Percentiles rank a stretch among this genome's conserved stretches.
These are phyloP conservation scores for Rhyacichthys aspro DNA, from an alignment of 2,797 vertebrate genomes.

Conservation along the genomic window DNA sequence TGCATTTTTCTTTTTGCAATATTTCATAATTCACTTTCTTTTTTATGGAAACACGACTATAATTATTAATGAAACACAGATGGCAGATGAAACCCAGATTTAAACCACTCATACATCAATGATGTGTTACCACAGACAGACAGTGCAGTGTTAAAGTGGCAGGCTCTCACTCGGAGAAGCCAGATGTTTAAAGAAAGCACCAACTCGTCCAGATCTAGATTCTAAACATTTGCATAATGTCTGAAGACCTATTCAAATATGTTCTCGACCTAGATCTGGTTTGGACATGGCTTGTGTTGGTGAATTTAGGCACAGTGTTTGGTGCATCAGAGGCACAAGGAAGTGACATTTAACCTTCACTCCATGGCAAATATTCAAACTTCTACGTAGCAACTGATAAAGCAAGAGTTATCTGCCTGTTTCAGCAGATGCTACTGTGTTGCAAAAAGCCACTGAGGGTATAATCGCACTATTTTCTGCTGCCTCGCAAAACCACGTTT, in stretches of 20 bases:
- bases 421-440: conserved; percentile 26
- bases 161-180: conserved; percentile 50
- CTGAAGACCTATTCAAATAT: conserved; percentile 4
- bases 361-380: conserved; percentile 19
- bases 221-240: neutral
- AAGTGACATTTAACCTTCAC: conserved; percentile 38
- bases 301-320: conserved; percentile 67
- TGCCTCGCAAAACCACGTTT: neutral
- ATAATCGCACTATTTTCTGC: neutral
- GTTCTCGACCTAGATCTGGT: conserved; percentile 32
- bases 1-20: too few relatives aligned
- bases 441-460: conserved; percentile 32
- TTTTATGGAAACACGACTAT: neutral
- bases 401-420: neutral
- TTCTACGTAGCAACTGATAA: conserved; percentile 18
- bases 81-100: too few relatives aligned
- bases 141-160: conserved; percentile 28
- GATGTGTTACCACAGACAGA: conserved; percentile 31
- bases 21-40: too few relatives aligned
- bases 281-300: conserved; percentile 48
- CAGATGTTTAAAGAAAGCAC: conserved; percentile 24
- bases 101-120: conserved; percentile 39
- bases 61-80: neutral
- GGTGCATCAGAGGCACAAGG: conserved; percentile 56
- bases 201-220: conserved; percentile 30